A percentile compares a stretch with the other conserved stretches of the same genome.
These are phyloP conservation scores for Caretta caretta DNA, from an alignment of 2,113 vertebrate species.

Conservation along the genomic window DNA sequence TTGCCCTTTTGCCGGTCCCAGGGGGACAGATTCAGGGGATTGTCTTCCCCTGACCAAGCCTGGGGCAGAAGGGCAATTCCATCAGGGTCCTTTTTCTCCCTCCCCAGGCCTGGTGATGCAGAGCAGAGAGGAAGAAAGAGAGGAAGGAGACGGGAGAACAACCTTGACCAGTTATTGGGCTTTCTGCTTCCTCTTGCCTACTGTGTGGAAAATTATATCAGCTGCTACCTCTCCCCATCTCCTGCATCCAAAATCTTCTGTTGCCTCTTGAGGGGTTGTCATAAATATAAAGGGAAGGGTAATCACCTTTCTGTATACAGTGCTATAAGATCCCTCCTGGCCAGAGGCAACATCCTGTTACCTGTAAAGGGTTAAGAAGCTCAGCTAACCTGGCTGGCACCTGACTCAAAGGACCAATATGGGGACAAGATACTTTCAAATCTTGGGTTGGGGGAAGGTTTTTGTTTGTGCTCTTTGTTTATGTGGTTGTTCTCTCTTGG, in stretches of 20 bases:
- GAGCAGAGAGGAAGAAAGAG: not conserved
- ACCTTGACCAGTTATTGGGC: not conserved
- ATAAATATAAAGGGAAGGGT: no score
- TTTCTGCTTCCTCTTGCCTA: not conserved
- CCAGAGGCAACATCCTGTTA: no score
- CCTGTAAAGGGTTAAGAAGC: no score
- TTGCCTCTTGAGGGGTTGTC: not conserved
- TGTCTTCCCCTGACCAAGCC: not conserved
- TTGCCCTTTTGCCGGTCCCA: accelerated
- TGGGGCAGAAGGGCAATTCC: not conserved
- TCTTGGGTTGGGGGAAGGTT: no score
- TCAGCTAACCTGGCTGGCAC: no score
- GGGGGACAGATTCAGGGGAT: not conserved
- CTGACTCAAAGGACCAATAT: no score
- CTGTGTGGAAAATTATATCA: not conserved
- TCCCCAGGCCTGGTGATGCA: not conserved
- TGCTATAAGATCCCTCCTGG: no score
- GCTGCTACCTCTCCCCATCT: not conserved
- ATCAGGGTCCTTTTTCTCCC: accelerated
- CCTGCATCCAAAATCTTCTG: not conserved
- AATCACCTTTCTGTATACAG: no score
- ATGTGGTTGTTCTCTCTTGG: no score
- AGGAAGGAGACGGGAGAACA: accelerated
- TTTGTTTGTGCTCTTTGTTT: no score
- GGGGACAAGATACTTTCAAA: no score